Percentiles rank a stretch among this genome's conserved stretches.
Conservation (phyloP, 2,797 vertebrate genomes). For the Diplodus sargus region DNA sequence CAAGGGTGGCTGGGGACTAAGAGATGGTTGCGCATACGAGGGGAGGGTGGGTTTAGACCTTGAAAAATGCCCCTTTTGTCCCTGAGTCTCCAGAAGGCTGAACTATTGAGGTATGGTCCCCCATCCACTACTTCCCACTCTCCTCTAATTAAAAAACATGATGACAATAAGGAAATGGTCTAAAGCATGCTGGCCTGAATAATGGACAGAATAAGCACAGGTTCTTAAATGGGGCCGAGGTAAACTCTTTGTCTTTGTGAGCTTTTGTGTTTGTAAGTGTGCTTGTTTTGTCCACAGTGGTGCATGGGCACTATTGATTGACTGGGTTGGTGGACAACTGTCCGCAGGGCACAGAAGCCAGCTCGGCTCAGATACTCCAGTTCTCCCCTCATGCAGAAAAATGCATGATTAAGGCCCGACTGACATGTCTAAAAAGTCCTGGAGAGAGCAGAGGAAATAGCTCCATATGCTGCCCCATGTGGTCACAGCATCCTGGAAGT, state of each 20-base stretch:
- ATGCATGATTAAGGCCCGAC: constrained; percentile 77
- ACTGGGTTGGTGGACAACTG: constrained; percentile 64
- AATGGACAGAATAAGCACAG: constrained; percentile 59
- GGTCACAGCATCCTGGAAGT: constrained; percentile 65
- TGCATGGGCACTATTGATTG: constrained; percentile 73
- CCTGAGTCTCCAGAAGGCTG: constrained; percentile 75
- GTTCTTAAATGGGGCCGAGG: constrained; percentile 40
- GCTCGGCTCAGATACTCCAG: constrained; percentile 70
- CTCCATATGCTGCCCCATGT: constrained; percentile 78
- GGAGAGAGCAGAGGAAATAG: constrained; percentile 70
- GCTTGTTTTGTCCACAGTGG: constrained; percentile 53
- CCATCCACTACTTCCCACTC: constrained; percentile 67
- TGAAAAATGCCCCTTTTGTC: constrained; percentile 85
- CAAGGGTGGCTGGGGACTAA: constrained; percentile 78
- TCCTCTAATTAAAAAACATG: constrained; percentile 79
- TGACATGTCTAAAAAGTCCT: constrained; percentile 79
- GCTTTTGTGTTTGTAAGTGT: constrained; percentile 15
- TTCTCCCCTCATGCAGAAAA: constrained; percentile 81
- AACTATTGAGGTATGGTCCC: constrained; percentile 70
- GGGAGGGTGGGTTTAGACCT: constrained; percentile 80
- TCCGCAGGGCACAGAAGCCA: constrained; percentile 66
- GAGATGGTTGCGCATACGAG: constrained; percentile 70
- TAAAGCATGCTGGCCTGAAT: constrained; percentile 60
- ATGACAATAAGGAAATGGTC: constrained; percentile 73
- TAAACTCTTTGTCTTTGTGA: constrained; percentile 54